Evolutionary conservation across 2,113 vertebrate genomes (phyloP).

Genomic region (Antigone vipio): DNA sequence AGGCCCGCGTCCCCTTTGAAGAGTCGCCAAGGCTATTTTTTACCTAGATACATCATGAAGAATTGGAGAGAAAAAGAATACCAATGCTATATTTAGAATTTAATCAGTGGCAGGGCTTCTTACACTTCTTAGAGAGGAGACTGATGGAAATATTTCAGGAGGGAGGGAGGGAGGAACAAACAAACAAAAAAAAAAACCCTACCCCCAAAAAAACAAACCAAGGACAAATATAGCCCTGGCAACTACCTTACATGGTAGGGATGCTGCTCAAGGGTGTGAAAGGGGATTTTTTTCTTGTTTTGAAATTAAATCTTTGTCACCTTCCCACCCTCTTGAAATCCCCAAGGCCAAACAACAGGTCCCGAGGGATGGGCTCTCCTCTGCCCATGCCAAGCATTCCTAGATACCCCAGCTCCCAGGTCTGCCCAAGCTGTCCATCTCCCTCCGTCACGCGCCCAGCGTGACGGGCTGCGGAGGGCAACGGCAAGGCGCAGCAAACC

Average conservation of each 20-base stretch:
- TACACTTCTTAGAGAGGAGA: background rate
- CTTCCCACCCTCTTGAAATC: background rate
- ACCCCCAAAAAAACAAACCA: background rate
- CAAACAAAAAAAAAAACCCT: background rate
- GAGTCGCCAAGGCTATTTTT: conserved; percentile 74
- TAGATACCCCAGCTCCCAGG: background rate
- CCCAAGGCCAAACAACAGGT: background rate
- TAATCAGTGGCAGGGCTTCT: conserved; percentile 30
- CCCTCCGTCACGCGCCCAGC: background rate
- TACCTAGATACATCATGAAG: conserved; percentile 70
- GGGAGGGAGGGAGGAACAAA: background rate
- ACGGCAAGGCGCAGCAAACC: rapidly evolving
- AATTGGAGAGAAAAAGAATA: conserved; percentile 65
- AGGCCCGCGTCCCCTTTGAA: conserved; percentile 75
- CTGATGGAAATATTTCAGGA: background rate
- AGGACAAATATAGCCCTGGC: background rate
- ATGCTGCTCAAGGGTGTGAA: background rate
- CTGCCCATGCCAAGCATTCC: background rate
- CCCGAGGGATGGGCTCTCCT: background rate
- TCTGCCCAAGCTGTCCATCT: rapidly evolving
- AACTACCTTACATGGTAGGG: background rate
- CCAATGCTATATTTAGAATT: conserved; percentile 74
- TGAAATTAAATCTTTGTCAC: background rate
- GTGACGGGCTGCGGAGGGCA: background rate
- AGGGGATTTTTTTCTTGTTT: background rate